Conservation (phyloP, 1,140 invertebrate genomes). For the Globodera ellingtonae region DNA sequence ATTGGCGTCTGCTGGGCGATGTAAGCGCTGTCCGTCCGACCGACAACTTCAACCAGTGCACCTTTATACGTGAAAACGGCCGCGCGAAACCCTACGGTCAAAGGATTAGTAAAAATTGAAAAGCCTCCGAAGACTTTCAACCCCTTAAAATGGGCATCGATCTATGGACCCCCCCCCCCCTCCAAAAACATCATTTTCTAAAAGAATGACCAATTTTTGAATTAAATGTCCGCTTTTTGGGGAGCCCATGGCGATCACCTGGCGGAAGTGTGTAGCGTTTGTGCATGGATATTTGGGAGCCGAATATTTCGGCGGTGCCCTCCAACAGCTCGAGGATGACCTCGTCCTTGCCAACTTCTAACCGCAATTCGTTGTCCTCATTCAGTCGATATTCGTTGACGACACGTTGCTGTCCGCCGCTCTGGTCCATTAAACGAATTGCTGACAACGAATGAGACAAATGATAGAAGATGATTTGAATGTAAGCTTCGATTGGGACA, state of each 20-base stretch:
- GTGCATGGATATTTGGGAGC: constrained; percentile 89
- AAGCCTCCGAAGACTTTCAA: neutral
- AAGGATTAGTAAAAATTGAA: neutral
- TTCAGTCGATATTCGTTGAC: constrained; percentile 42
- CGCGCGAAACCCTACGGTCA: constrained; percentile 78
- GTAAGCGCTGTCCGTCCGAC: constrained; percentile 55
- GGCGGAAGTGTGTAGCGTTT: constrained; percentile 86
- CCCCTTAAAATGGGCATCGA: no score
- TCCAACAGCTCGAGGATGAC: constrained; percentile 58
- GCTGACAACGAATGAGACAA: no score
- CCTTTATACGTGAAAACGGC: constrained; percentile 96
- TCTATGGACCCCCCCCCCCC: no score
- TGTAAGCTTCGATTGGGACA: no score
- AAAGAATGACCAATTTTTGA: no score
- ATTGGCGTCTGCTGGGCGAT: constrained; percentile 62
- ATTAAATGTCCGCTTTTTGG: no score
- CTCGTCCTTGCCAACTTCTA: constrained; percentile 51
- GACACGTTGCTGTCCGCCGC: constrained; percentile 6
- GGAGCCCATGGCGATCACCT: constrained; percentile 27
- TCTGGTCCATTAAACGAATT: neutral
- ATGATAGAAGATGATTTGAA: no score
- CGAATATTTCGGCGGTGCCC: constrained; percentile 92
- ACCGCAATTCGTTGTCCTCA: constrained; percentile 51
- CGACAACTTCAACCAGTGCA: constrained; percentile 77
- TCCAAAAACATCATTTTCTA: no score